Conservation (phyloP, 1,140 invertebrate species). For the Hycleus cichorii region DNA sequence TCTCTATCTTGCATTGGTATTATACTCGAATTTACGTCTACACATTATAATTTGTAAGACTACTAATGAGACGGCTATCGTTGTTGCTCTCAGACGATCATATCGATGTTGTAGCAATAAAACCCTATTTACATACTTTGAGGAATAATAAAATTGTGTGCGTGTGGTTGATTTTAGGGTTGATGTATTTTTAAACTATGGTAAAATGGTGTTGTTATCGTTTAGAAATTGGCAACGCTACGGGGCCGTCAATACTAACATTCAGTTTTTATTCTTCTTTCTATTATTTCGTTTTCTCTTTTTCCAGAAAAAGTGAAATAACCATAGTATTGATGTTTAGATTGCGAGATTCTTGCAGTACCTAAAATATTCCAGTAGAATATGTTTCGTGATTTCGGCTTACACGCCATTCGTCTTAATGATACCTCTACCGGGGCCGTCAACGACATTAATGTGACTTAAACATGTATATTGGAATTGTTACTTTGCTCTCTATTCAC, state of each 20-base stretch:
- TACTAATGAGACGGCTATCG: constrained; percentile 27
- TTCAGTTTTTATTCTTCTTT: neutral
- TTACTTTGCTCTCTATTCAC: neutral
- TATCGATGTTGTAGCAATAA: constrained; percentile 27
- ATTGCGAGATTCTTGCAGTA: constrained; percentile 24
- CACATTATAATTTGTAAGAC: constrained; percentile 24
- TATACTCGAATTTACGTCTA: no score
- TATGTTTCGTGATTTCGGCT: constrained; percentile 35
- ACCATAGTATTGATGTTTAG: constrained; percentile 23
- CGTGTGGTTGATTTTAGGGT: constrained; percentile 23
- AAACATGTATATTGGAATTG: constrained; percentile 33
- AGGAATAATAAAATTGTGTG: constrained; percentile 14
- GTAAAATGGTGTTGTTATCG: constrained; percentile 10
- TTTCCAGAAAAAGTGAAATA: constrained; percentile 7
- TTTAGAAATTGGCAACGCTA: constrained; percentile 6
- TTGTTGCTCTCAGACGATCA: constrained; percentile 22
- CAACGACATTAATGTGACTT: constrained; percentile 36
- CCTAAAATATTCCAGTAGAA: constrained; percentile 26
- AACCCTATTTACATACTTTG: constrained; percentile 24
- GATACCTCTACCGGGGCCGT: constrained; percentile 33
- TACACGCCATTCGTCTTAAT: constrained; percentile 40
- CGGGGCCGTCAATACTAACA: no score
- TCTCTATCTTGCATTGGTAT: no score
- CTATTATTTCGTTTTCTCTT: neutral
- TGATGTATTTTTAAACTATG: constrained; percentile 17